Evolutionary conservation across 2,797 vertebrate genomes (phyloP).

Genomic region (Syngnathus rostellatus): DNA sequence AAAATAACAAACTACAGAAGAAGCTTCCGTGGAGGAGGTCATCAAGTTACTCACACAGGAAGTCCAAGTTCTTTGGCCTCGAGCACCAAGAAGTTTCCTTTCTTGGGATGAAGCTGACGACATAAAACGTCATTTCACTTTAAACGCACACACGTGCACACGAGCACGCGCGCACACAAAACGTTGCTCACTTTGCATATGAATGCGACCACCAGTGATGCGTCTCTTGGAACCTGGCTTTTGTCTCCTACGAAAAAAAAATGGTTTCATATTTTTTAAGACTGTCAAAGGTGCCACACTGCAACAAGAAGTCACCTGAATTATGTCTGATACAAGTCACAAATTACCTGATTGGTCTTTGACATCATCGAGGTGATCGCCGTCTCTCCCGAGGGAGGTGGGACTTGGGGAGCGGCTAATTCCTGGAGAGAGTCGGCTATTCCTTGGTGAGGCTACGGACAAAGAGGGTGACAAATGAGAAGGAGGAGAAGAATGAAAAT

Average conservation of each 20-base stretch:
- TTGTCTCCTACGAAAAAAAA: constrained; percentile 25
- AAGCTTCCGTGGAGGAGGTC: not conserved
- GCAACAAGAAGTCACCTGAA: not conserved
- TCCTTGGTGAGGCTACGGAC: not conserved
- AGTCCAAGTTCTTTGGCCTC: constrained; percentile 83
- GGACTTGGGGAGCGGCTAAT: constrained; percentile 41
- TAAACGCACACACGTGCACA: not conserved
- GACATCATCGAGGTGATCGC: not conserved
- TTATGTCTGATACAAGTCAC: not conserved
- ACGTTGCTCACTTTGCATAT: constrained; percentile 77
- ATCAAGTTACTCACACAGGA: constrained; percentile 78
- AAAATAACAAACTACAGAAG: not conserved
- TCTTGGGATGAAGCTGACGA: constrained; percentile 81
- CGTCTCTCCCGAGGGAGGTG: constrained; percentile 17
- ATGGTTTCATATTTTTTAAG: not conserved
- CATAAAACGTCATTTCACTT: not conserved
- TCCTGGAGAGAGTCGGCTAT: constrained; percentile 30
- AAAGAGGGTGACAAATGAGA: not conserved
- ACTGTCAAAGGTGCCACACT: not conserved
- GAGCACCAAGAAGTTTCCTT: constrained; percentile 81
- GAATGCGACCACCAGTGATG: constrained; percentile 78
- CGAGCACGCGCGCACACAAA: too few species aligned
- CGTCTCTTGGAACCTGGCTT: constrained; percentile 40
- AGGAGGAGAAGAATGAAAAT: not conserved
- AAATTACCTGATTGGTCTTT: constrained; percentile 1